A percentile compares a stretch with the other conserved stretches of the same genome.
phyloP scores from a whole-genome alignment of 2,113 vertebrate species.

The Choloepus hoffmanni region DNA sequence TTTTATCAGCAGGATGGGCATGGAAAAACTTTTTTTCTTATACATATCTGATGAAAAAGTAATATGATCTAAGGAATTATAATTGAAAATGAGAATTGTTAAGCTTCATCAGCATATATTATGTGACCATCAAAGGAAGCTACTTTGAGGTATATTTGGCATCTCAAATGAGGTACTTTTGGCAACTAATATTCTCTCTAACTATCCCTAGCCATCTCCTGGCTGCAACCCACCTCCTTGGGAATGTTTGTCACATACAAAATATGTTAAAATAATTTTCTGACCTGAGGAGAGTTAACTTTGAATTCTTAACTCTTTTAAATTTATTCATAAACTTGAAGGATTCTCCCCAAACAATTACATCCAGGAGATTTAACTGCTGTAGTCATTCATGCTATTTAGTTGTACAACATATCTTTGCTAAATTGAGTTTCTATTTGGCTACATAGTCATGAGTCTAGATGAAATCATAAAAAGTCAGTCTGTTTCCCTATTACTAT shows the following conservation, averaged over 20 bases:
- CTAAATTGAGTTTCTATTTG: background rate
- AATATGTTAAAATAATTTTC: background rate
- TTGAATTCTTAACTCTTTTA: background rate
- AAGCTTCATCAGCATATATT: constrained; percentile 17
- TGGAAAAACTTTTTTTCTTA: background rate
- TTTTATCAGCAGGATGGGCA: constrained; percentile 51
- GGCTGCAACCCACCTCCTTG: background rate
- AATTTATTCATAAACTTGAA: constrained; percentile 24
- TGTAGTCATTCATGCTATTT: background rate
- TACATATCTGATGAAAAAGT: background rate
- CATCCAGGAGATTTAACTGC: background rate
- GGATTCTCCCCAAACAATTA: background rate
- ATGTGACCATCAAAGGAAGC: background rate
- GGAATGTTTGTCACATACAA: background rate
- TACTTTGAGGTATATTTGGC: background rate
- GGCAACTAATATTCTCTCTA: background rate
- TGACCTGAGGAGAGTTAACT: background rate
- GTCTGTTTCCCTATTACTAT: background rate
- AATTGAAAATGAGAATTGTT: constrained; percentile 32
- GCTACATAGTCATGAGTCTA: background rate
- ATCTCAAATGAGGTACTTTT: background rate
- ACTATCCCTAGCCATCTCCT: background rate
- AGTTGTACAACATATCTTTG: background rate
- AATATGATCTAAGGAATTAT: constrained; percentile 14
- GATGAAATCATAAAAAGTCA: background rate